A percentile compares a stretch with the other conserved stretches of the same genome.
phyloP scores from a whole-genome alignment of 2,888 invertebrate species.

The Drosophila neonasuta region DNA sequence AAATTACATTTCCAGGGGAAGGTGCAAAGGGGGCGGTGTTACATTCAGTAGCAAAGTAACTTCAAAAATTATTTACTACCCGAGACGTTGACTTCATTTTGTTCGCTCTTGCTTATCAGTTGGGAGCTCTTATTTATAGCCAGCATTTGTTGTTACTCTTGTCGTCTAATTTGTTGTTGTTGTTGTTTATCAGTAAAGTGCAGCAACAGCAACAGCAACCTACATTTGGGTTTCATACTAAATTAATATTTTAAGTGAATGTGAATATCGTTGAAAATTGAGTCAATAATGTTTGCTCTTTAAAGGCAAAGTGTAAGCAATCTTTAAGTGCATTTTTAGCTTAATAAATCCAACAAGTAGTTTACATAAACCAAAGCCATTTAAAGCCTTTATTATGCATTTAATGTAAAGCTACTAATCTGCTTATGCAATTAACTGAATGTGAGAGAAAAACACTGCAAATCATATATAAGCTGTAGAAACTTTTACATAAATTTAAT shows the following conservation, averaged over 20 bases:
- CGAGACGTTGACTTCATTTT: conserved; percentile 72
- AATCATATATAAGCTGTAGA: background rate
- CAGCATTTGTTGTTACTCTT: conserved; percentile 38
- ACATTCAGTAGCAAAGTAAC: conserved; percentile 40
- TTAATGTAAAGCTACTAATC: background rate
- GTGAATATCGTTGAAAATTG: background rate
- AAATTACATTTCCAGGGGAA: conserved; percentile 71
- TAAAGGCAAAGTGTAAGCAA: background rate
- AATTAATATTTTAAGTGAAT: background rate
- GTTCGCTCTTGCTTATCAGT: conserved; percentile 58
- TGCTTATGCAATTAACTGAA: background rate
- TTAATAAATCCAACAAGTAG: background rate
- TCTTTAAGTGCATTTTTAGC: background rate
- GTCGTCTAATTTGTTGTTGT: conserved; percentile 67
- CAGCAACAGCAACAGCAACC: conserved; percentile 30
- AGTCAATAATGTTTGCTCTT: background rate
- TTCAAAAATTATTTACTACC: conserved; percentile 73
- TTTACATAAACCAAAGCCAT: background rate
- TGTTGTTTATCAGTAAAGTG: conserved; percentile 60
- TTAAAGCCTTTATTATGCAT: background rate
- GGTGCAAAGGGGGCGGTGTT: conserved; percentile 29
- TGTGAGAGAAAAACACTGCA: background rate
- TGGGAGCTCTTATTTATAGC: conserved; percentile 69
- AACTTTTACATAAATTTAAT: background rate
- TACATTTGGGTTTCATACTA: conserved; percentile 6